Conservation (phyloP, 2,888 invertebrate genomes). For the Leptarthrus brevirostris region DNA sequence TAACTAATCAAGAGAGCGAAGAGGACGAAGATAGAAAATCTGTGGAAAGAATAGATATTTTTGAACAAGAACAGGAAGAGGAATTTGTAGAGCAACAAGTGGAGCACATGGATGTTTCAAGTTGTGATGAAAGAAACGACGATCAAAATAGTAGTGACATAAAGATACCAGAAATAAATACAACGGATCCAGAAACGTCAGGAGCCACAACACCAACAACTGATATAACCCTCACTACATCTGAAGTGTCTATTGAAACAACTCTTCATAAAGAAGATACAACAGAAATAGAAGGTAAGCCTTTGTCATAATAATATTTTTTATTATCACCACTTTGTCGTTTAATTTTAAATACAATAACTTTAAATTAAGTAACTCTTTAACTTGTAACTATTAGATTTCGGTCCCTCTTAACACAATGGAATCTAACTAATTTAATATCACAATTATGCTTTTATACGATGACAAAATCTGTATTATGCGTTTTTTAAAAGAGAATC, state of each 20-base stretch:
- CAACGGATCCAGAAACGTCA: not conserved
- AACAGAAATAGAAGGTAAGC: constrained; percentile 20
- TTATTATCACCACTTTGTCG: no score
- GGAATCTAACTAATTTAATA: no score
- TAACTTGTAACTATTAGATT: no score
- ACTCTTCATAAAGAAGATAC: constrained; percentile 1
- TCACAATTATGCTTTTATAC: no score
- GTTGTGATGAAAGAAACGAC: constrained; percentile 1
- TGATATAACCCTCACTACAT: constrained; percentile 60
- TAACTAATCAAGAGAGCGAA: not conserved
- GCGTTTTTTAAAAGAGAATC: no score
- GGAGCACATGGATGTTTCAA: constrained; percentile 42
- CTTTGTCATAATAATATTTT: not conserved
- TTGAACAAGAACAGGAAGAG: not conserved
- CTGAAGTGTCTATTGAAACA: constrained; percentile 55
- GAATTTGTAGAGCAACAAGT: not conserved
- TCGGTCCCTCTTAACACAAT: no score
- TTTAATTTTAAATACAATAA: no score
- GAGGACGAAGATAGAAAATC: constrained; percentile 1
- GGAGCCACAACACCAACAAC: constrained; percentile 57
- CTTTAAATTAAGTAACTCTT: no score
- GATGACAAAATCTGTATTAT: no score
- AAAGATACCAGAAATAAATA: not conserved
- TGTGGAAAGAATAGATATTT: not conserved
- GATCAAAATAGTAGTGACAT: constrained; percentile 29